These are phyloP conservation scores for Ibidorhyncha struthersii DNA, from an alignment of 2,113 vertebrate species.

Conservation along the genomic window DNA sequence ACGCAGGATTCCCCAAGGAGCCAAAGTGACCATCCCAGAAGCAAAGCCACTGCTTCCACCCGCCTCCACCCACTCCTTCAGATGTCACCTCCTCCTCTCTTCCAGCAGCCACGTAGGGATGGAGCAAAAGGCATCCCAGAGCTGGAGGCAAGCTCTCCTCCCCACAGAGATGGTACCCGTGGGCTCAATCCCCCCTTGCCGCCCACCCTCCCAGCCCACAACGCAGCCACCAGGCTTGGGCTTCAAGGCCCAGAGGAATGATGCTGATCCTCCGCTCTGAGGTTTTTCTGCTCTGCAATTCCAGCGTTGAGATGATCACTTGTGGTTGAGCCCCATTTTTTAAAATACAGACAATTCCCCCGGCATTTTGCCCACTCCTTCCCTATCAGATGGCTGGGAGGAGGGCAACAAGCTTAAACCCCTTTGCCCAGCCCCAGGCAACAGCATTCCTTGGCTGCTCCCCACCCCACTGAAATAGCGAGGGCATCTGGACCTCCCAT, in stretches of 20 bases:
- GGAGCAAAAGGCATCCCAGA: not conserved
- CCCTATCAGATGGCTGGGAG: fast-evolving
- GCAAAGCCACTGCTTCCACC: not conserved
- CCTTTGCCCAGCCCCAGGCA: not conserved
- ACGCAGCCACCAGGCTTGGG: not conserved
- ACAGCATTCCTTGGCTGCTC: not conserved
- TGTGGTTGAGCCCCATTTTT: not conserved
- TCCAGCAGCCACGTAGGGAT: not conserved
- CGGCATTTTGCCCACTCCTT: not conserved
- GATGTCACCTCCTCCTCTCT: not conserved
- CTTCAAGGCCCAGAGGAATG: not conserved
- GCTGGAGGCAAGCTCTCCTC: not conserved
- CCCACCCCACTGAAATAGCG: not conserved
- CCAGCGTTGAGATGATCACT: not conserved
- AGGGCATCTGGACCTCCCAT: not conserved
- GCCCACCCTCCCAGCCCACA: not conserved
- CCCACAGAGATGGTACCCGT: fast-evolving
- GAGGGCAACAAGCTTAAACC: not conserved
- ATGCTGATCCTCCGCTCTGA: not conserved
- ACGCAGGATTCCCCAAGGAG: not conserved
- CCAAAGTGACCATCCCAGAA: not conserved
- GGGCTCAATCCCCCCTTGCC: not conserved
- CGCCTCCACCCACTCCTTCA: not conserved
- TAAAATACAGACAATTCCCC: not conserved
- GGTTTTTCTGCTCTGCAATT: not conserved